Conservation (phyloP, 1,140 invertebrate species). For the Drosophila lacertosa region DNA sequence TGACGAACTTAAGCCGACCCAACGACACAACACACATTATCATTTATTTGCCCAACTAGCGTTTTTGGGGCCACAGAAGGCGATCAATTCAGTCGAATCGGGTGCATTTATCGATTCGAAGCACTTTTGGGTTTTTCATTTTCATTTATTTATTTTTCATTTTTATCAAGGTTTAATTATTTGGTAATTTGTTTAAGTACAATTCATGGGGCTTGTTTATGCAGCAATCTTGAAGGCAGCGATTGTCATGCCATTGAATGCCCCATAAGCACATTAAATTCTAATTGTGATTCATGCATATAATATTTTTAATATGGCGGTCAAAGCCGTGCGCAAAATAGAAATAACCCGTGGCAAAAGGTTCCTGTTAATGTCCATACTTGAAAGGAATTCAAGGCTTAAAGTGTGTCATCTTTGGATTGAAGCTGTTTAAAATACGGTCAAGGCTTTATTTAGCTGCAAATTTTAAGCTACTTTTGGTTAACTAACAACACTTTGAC, state of each 20-base stretch:
- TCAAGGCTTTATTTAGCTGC: no score
- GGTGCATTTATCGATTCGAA: conserved; percentile 47
- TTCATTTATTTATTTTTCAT: conserved; percentile 20
- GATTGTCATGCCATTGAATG: conserved; percentile 46
- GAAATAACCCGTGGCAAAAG: no score
- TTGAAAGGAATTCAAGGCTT: no score
- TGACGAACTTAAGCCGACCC: conserved; percentile 65
- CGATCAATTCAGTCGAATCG: conserved; percentile 65
- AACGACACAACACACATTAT: conserved; percentile 55
- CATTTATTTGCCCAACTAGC: conserved; percentile 43
- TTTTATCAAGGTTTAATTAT: conserved; percentile 60
- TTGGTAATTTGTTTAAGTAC: conserved; percentile 55
- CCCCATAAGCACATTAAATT: conserved; percentile 42
- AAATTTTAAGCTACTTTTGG: not conserved
- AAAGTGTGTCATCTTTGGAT: no score
- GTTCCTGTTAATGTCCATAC: no score
- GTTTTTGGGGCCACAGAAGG: conserved; percentile 34
- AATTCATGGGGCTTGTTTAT: conserved; percentile 25
- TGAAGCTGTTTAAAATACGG: no score
- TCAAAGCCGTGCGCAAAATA: conserved; percentile 3
- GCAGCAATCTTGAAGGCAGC: conserved; percentile 47
- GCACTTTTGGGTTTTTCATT: conserved; percentile 14
- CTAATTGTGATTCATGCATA: conserved; percentile 46
- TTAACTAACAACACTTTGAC: not conserved
- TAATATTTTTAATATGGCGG: conserved; percentile 7